Base-by-base conservation (phyloP, 2,888 invertebrate genomes). In the Drosophila glabriapex region DNA sequence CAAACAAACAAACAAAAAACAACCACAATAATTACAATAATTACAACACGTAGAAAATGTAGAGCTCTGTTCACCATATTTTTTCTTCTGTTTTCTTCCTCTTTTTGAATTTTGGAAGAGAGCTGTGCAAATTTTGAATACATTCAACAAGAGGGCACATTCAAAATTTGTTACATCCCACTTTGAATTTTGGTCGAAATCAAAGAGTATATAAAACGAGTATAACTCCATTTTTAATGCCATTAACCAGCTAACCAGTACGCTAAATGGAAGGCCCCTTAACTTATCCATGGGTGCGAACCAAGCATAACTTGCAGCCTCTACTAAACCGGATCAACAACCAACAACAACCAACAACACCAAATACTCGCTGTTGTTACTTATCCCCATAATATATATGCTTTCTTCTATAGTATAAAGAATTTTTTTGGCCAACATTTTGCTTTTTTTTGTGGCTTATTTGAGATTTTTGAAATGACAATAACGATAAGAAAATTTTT, bases 401-500 rank as follows among this genome's bases (percentile, higher is more conserved):
- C 31, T 29, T 58, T 41, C 41, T 31, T n/a, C 5, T 29, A 22
- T 29, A 29, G 41, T 10, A 58, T 28, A 28, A 14, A 31, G 3
- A 22, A 16, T 43, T 41, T 29, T 58, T 31, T 61, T 75, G 50
- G 35, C 56, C 72, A 64, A 53, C 46, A 43, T 73, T 89, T 85
- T 89, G 85, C 88, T 87, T 85, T 85, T 85, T 37, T 89, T 89
- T 83, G 85, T 75, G 78, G 90, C 88, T 85, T 85, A 67, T 53
- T 72, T 69, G 39, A 68, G 58, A 53, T 77, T 63, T 53, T 41
- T 61, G 29, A 28, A 53, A 49, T 53, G 54, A 39, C 22, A 39
- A 39, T 55, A 46, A 56, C 28, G 29, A 52, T 65, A 63, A 78
- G 60, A 53, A 49, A 53, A 49, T 28, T 63, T 52, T n/a, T 53